These are phyloP conservation scores for Cathartes aura DNA, from an alignment of 2,113 vertebrate species.

Conservation along the genomic window DNA sequence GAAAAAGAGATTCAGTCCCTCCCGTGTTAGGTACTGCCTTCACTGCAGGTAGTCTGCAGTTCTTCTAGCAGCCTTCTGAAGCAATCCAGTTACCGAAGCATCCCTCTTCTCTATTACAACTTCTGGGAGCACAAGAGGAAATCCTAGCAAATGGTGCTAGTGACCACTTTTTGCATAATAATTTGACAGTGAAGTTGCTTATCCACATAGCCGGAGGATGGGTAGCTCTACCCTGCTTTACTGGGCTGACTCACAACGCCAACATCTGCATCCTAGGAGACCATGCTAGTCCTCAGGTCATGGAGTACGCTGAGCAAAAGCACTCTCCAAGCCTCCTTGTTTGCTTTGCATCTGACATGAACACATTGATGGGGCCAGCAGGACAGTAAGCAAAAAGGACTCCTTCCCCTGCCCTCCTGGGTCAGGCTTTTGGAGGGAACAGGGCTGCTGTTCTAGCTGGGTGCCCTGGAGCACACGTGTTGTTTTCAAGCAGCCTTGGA, in stretches of 20 bases:
- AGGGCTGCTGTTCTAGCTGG: neutral
- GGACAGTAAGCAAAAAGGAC: neutral
- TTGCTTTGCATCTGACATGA: neutral
- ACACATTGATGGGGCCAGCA: neutral
- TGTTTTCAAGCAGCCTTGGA: neutral
- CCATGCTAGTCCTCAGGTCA: neutral
- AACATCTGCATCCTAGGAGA: neutral
- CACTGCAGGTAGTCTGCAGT: neutral
- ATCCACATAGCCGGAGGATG: neutral
- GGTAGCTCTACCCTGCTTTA: neutral
- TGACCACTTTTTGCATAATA: neutral
- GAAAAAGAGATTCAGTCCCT: neutral
- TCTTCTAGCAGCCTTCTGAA: neutral
- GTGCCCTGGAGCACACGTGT: rapidly evolving
- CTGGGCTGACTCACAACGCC: neutral
- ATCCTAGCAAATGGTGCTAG: neutral
- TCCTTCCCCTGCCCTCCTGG: neutral
- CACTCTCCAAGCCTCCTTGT: neutral
- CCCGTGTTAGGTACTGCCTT: neutral
- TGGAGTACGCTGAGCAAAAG: neutral
- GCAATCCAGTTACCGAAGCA: neutral
- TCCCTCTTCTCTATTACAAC: neutral
- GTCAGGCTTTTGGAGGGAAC: neutral
- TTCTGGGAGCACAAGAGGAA: neutral
- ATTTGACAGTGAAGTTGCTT: neutral